Evolutionary conservation across 2,888 invertebrate species (phyloP), one percentile per base, ranked within the genome.

Genomic region (Caenorhabditis becei): DNA sequence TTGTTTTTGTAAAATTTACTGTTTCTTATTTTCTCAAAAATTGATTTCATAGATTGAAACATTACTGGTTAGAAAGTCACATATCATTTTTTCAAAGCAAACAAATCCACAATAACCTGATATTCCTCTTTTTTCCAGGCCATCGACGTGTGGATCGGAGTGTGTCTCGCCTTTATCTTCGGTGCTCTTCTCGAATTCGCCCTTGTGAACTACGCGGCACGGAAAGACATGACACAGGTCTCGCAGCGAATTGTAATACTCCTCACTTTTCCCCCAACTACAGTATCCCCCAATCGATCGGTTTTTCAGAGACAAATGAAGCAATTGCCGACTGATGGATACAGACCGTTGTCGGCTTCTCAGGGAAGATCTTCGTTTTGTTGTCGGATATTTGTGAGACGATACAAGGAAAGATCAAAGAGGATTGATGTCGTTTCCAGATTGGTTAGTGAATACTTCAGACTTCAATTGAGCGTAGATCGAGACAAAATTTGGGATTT

Each of bases 131-230:
- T 32, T 53, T 77, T 83, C 62, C 49, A 88, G 88, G 89, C 89
- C 0, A 90, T 89, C 26, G 90, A 90, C 79, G 89, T 90, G 14
- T 90, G 90, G 90, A 90, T 90, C 54, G 90, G 90, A 8, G 90
- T 90, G 5, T 89, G 90, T 75, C 80, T 89, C 14, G 90, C 90
- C 8, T 90, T 90, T 82, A 90, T 90, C 69, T 88, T 89, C 81
- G 88, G 89, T 16, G 90, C 90, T 1, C 77, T 90, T 14, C 84
- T 90, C 11, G 90, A 90, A 65, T 90, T 90, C 69, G 90, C 90
- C 28, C 80, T 90, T 11, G 90, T 90, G n/a, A 90, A 90, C 74
- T 90, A 89, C 77, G 90, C 90, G 10, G 88, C 89, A 0, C 71
- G 89, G 10, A 88, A 89, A 63, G 90, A 89, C 62, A 87, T 87